These are phyloP conservation scores for Zonitis immaculata DNA, from an alignment of 2,888 invertebrate species.

Conservation along the genomic window DNA sequence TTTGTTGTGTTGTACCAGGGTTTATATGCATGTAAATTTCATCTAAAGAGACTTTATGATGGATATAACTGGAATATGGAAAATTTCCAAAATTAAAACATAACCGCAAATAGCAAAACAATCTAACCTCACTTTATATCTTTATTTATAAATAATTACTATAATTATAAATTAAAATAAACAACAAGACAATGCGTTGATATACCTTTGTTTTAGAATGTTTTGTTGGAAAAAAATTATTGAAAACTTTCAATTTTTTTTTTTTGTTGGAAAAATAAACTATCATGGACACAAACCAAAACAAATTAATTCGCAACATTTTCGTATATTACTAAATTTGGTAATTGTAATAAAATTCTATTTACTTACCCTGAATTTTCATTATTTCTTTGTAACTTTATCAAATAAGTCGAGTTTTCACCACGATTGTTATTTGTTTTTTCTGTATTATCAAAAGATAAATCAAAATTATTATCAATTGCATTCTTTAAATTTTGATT, in stretches of 20 bases:
- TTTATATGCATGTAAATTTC: conserved; percentile 68
- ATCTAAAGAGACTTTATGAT: conserved; percentile 63
- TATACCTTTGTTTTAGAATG: not conserved
- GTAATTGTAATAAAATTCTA: conserved; percentile 23
- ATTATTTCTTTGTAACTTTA: conserved; percentile 45
- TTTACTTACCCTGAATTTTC: conserved; percentile 51
- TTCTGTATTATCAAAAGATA: not conserved
- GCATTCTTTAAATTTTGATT: not conserved
- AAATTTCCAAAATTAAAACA: not conserved
- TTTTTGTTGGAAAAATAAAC: not conserved
- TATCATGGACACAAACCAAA: conserved; percentile 20
- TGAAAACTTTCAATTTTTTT: not conserved
- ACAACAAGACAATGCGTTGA: not conserved
- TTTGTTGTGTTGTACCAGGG: conserved; percentile 58
- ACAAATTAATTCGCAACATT: conserved; percentile 25
- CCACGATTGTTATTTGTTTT: not conserved
- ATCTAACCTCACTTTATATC: not conserved
- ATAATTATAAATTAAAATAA: not conserved
- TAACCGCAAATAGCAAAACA: not conserved
- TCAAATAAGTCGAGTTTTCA: conserved; percentile 45
- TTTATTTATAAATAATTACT: not conserved
- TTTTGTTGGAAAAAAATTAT: not conserved
- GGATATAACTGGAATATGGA: conserved; percentile 57
- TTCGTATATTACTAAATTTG: conserved; percentile 34
- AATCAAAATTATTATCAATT: not conserved